Evolutionary conservation across 2,113 vertebrate genomes (phyloP).

Genomic region (Spheniscus mendiculus): DNA sequence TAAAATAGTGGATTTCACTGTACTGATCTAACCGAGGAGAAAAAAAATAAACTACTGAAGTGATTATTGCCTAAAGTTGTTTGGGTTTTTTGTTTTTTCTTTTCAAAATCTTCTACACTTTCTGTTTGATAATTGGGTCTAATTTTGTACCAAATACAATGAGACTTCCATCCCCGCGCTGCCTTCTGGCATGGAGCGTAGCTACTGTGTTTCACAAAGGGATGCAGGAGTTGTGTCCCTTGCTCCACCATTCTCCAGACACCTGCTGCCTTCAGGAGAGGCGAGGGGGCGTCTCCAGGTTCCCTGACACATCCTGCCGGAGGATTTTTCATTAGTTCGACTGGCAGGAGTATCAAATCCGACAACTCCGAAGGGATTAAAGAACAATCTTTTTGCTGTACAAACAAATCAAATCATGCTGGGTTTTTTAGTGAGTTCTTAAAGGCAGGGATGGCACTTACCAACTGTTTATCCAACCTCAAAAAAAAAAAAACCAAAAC

Average conservation of each 20-base stretch:
- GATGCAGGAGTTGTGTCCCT: neutral
- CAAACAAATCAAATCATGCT: conserved; percentile 44
- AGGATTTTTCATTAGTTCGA: conserved; percentile 50
- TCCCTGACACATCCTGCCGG: neutral
- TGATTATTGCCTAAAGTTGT: neutral
- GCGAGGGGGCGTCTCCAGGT: neutral
- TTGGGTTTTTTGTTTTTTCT: neutral
- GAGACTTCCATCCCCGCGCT: neutral
- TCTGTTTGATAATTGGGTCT: neutral
- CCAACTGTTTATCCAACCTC: conserved; percentile 22
- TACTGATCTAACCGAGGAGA: neutral
- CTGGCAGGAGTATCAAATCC: conserved; percentile 27
- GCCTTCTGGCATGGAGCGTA: neutral
- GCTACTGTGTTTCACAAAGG: neutral
- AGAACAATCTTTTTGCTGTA: neutral
- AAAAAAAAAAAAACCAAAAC: too few relatives aligned
- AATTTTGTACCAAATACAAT: neutral
- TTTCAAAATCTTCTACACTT: neutral
- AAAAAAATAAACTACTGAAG: neutral
- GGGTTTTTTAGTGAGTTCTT: conserved; percentile 20
- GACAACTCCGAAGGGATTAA: conserved; percentile 40
- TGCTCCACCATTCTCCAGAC: neutral
- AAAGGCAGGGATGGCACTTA: neutral
- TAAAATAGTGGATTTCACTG: neutral
- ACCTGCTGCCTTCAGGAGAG: neutral